These are phyloP conservation scores for Sialia sialis DNA, from an alignment of 2,113 vertebrate species.

Conservation along the genomic window DNA sequence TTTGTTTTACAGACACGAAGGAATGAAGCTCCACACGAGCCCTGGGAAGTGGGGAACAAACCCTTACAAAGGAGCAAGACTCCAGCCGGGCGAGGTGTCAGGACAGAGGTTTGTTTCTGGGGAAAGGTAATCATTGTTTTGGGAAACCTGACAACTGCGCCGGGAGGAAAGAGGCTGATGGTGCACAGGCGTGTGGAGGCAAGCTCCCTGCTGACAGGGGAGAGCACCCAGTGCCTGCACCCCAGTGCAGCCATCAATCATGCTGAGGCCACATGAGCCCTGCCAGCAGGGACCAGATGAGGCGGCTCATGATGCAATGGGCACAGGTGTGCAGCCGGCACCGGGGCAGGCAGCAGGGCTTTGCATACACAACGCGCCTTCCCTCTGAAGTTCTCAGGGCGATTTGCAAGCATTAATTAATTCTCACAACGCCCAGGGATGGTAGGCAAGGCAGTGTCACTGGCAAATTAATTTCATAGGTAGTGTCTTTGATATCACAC, in stretches of 20 bases:
- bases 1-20: not conserved
- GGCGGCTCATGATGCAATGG: conserved; percentile 56
- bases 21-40: not conserved
- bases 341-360: conserved; percentile 27
- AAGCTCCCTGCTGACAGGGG: not conserved
- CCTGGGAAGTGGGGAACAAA: not conserved
- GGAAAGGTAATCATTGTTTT: conserved; percentile 11
- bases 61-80: not conserved
- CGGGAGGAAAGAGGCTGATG: not conserved
- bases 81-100: not conserved
- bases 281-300: not conserved
- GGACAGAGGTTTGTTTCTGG: not conserved
- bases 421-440: conserved; percentile 46
- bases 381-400: conserved; percentile 58
- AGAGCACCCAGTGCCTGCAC: conserved; percentile 4
- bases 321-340: conserved; percentile 62
- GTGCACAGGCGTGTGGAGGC: not conserved
- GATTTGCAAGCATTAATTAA: conserved; percentile 64
- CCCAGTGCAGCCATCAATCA: conserved; percentile 20
- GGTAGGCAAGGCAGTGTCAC: conserved; percentile 47
- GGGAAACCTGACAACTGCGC: conserved; percentile 3
- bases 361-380: conserved; percentile 21
- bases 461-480: conserved; percentile 49
- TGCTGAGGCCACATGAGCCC: not conserved
- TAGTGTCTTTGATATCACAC: conserved; percentile 37